A percentile compares a stretch with the other conserved stretches of the same genome.
Evolutionary conservation across 2,113 vertebrate genomes (phyloP).

Genomic region (Hypomesus transpacificus): DNA sequence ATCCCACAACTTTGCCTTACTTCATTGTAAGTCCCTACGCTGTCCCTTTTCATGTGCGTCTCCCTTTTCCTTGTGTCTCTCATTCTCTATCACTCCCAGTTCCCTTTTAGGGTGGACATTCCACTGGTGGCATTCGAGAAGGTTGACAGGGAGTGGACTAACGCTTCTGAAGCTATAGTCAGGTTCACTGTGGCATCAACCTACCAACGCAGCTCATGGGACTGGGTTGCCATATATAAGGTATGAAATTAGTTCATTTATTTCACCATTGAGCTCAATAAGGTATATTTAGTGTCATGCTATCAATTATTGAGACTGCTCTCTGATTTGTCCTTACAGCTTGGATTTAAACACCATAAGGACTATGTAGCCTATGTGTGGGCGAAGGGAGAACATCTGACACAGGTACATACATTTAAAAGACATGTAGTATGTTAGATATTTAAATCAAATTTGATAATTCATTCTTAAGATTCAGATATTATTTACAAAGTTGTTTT

Average conservation of each 20-base stretch:
- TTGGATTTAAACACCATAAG: constrained; percentile 93
- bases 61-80: constrained; percentile 7
- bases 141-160: constrained; percentile 86
- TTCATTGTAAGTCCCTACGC: too few species aligned
- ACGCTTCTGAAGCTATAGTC: constrained; percentile 82
- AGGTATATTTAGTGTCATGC: too few species aligned
- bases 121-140: constrained; percentile 80
- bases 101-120: constrained; percentile 81
- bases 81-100: constrained; percentile 64
- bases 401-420: constrained; percentile 34
- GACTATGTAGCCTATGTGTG: constrained; percentile 91
- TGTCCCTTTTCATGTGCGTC: too few species aligned
- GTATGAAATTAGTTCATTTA: constrained; percentile 55
- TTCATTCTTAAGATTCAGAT: too few species aligned
- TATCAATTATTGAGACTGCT: not conserved
- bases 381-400: constrained; percentile 81
- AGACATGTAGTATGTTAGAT: too few species aligned
- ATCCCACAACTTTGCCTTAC: too few species aligned
- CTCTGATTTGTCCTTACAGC: constrained; percentile 61
- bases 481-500: too few species aligned
- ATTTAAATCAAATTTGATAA: too few species aligned
- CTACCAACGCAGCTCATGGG: constrained; percentile 93
- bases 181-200: constrained; percentile 76
- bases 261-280: too few species aligned
- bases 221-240: constrained; percentile 97